Evolutionary conservation across 2,113 vertebrate genomes (phyloP), one percentile per base, ranked within the genome.

Genomic region (Anhinga anhinga): DNA sequence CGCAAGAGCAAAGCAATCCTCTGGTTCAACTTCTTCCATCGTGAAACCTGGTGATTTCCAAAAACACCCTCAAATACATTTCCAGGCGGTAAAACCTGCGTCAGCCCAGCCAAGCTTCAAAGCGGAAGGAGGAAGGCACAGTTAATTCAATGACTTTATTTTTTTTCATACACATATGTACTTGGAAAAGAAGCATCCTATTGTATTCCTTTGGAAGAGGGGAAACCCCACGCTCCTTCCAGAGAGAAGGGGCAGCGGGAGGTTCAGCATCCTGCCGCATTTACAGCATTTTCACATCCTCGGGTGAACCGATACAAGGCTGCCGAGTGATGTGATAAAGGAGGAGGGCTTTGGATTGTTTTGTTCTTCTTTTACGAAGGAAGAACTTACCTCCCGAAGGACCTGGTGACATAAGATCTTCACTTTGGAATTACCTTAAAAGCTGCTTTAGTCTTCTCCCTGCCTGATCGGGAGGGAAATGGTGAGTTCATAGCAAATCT

Each of bases 121-220:
- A 91, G 83, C 4, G 34, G 67, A 2, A 84, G 56, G 69, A 94
- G 55, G 65, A 78, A 70, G 59, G 27, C 8, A 14, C 34, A 50
- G 56, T 5, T n/a, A n/a, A 50, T 70, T 65, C 15, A 56, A 18
- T 13, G 17, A 45, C 2, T 22, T 56, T 58, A 49, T 62, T 47
- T 26, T 49, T 55, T 70, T 93, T 73, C 4, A 5, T 55, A 32
- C 34, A 58, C n/a, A 15, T 52, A 44, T 27, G 9, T 38, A 42
- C 56, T 82, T 90, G 88, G 85, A 88, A 59, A 78, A 92, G 77
- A n/a, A 87, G 18, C 7, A 42, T 82, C 81, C 69, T 38, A 11
- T 50, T 81, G 84, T 94, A 7, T 67, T 92, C 18, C 61, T 66
- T 86, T 1, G 5, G 93, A 59, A 92, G 16, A 94, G 34, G 29